Evolutionary conservation across 2,113 vertebrate genomes (phyloP).

Genomic region (Cinclus mexicanus): DNA sequence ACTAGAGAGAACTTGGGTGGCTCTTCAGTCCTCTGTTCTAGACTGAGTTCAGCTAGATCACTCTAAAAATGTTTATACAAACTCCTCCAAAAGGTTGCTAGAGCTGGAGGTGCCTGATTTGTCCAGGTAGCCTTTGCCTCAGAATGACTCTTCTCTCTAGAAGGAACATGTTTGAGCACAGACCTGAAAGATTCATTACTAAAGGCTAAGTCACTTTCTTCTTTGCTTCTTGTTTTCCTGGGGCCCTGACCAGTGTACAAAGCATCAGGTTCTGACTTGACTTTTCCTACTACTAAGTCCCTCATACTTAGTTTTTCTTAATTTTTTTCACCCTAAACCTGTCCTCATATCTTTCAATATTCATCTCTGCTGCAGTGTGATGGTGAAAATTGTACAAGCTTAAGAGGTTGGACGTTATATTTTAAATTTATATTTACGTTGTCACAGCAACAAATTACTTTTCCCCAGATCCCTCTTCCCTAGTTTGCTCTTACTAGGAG

Average conservation of each 20-base stretch:
- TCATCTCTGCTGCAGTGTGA: not conserved
- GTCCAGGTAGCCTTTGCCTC: fast-evolving
- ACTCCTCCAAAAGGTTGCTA: not conserved
- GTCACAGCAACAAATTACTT: not conserved
- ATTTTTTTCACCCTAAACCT: fast-evolving
- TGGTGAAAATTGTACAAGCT: not conserved
- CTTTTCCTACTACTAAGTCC: not conserved
- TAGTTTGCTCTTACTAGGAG: not conserved
- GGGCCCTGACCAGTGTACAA: not conserved
- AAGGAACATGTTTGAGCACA: not conserved
- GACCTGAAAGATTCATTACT: not conserved
- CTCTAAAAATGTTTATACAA: not conserved
- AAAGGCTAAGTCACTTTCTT: not conserved
- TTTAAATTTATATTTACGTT: not conserved
- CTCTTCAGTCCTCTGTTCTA: not conserved
- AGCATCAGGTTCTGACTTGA: not conserved
- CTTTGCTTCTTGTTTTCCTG: not conserved
- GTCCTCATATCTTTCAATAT: not conserved
- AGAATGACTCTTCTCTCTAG: not conserved
- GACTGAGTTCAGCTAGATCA: not conserved
- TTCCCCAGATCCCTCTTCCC: not conserved
- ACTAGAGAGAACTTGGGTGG: not conserved
- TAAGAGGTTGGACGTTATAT: not conserved
- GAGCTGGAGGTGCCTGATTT: not conserved
- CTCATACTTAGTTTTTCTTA: not conserved